Conservation (phyloP, 2,888 invertebrate genomes). For the Halocaridina rubra region DNA sequence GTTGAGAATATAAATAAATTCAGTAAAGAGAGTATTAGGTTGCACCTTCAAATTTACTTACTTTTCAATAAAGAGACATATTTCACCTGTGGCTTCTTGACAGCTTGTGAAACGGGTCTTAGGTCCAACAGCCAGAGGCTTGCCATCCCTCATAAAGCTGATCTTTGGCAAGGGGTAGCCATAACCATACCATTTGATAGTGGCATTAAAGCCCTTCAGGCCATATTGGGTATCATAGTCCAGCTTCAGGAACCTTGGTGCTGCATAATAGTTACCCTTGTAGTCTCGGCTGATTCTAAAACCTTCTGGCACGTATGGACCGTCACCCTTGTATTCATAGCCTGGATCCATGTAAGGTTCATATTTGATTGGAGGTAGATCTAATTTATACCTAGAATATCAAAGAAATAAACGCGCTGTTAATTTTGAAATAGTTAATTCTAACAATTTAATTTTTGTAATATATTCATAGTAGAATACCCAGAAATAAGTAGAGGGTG, state of each 20-base stretch:
- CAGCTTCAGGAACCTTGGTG: slow-evolving; percentile 79
- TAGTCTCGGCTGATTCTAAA: slow-evolving; percentile 51
- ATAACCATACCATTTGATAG: slow-evolving; percentile 93
- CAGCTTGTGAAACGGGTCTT: slow-evolving; percentile 81
- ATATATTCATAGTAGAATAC: too few species aligned
- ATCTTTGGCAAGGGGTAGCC: slow-evolving; percentile 96
- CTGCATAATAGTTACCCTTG: slow-evolving; percentile 59
- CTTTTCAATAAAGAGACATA: slow-evolving; percentile 89
- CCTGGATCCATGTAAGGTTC: slow-evolving; percentile 84
- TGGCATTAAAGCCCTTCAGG: slow-evolving; percentile 89
- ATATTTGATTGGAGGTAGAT: slow-evolving; percentile 83
- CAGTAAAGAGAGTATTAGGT: too few species aligned
- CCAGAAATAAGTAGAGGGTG: too few species aligned
- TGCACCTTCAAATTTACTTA: slow-evolving; percentile 68
- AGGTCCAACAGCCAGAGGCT: slow-evolving; percentile 82
- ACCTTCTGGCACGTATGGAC: slow-evolving; percentile 56
- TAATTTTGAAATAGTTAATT: too few species aligned
- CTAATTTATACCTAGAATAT: slow-evolving; percentile 81
- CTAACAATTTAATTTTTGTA: too few species aligned
- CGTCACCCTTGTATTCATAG: slow-evolving; percentile 73
- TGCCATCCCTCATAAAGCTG: slow-evolving; percentile 87
- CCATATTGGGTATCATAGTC: slow-evolving; percentile 91
- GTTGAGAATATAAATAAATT: too few species aligned
- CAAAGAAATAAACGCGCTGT: too few species aligned
- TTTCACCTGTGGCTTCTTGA: slow-evolving; percentile 90